Conservation (phyloP, 2,888 invertebrate species). For the Augochlorella aurata region DNA sequence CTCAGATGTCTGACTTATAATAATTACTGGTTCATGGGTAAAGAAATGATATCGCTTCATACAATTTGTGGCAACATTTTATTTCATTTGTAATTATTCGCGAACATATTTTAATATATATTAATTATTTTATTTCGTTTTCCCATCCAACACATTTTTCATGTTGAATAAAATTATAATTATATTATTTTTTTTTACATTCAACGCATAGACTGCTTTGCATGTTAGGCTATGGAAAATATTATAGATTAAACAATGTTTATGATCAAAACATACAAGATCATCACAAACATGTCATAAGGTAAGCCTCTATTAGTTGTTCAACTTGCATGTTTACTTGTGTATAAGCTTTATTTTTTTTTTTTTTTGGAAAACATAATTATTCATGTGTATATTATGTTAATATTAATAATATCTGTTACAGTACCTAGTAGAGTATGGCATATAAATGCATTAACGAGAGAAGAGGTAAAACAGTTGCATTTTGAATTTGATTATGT, state of each 20-base stretch:
- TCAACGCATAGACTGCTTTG: conserved; percentile 53
- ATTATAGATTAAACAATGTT: conserved; percentile 38
- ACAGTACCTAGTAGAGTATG: conserved; percentile 89
- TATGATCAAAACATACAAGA: conserved; percentile 28
- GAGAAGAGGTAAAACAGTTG: conserved; percentile 83
- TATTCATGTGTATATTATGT: background rate
- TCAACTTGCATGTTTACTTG: background rate
- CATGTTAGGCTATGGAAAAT: conserved; percentile 52
- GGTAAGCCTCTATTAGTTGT: conserved; percentile 52
- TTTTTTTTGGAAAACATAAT: background rate
- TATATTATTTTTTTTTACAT: conserved; percentile 17
- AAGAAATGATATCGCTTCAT: background rate
- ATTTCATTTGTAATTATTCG: background rate
- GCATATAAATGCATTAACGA: conserved; percentile 87
- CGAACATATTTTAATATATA: background rate
- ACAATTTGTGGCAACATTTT: conserved; percentile 20
- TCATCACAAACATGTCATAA: conserved; percentile 10
- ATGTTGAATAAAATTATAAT: background rate
- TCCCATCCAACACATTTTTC: background rate
- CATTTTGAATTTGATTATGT: conserved; percentile 85
- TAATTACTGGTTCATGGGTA: conserved; percentile 4
- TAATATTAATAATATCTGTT: conserved; percentile 37
- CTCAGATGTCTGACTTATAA: background rate
- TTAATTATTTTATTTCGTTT: background rate
- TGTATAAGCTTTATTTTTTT: too few species aligned